A percentile compares a stretch with the other conserved stretches of the same genome.
Conservation (phyloP, 1,140 invertebrate species). For the Asbolus verrucosus region DNA sequence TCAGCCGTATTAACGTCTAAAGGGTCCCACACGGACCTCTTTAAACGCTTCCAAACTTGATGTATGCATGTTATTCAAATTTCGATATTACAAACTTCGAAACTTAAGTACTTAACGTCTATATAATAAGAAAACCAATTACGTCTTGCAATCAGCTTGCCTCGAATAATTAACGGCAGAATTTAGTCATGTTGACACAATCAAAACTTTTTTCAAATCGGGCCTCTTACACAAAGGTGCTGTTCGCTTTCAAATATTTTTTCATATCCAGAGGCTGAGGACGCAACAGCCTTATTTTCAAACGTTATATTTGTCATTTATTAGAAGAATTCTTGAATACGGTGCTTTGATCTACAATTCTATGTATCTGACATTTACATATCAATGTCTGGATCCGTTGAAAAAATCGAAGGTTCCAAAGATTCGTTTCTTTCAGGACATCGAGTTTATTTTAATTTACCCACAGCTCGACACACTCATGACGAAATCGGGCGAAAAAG, state of each 20-base stretch:
- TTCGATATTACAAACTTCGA: not conserved
- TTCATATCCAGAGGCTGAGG: too few species aligned
- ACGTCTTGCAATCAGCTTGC: not conserved
- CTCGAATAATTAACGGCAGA: too few species aligned
- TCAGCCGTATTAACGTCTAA: constrained; percentile 1
- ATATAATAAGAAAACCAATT: constrained; percentile 1
- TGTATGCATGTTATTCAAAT: constrained; percentile 24
- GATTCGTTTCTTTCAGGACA: too few species aligned
- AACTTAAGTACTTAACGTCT: not conserved
- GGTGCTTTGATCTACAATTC: constrained; percentile 14
- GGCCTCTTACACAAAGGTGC: too few species aligned
- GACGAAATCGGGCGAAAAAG: not conserved
- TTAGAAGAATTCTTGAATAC: constrained; percentile 17
- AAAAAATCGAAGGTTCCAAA: not conserved
- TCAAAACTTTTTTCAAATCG: too few species aligned
- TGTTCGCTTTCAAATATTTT: too few species aligned
- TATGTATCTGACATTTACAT: constrained; percentile 15
- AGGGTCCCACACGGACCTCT: not conserved
- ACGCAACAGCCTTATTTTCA: too few species aligned
- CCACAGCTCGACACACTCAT: too few species aligned
- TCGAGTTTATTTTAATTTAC: too few species aligned
- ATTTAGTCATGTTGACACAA: too few species aligned
- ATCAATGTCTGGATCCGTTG: constrained; percentile 17
- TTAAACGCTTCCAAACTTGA: constrained; percentile 3
- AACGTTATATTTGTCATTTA: constrained; percentile 23